These are phyloP conservation scores for Chromis chromis DNA, from an alignment of 2,797 vertebrate species.

Conservation along the genomic window DNA sequence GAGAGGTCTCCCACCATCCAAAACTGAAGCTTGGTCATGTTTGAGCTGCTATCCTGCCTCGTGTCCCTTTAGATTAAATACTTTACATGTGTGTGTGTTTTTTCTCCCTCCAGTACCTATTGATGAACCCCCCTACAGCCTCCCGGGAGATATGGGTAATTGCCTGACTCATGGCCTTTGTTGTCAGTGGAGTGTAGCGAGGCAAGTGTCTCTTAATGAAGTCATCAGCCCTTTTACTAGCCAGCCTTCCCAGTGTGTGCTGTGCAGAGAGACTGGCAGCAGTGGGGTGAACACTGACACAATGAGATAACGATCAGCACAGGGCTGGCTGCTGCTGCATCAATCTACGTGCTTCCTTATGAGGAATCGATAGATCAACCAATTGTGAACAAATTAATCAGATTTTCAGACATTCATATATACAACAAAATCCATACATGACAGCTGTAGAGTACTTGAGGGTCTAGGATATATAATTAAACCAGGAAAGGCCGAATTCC, in stretches of 20 bases:
- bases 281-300: neutral
- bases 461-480: neutral
- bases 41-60: neutral
- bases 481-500: neutral
- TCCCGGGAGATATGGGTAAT: conserved; percentile 46
- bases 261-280: neutral
- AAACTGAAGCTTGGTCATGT: conserved; percentile 13
- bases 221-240: conserved; percentile 40
- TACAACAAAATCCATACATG: too few species aligned
- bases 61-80: conserved; percentile 2
- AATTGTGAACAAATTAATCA: too few species aligned
- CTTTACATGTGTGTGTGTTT: conserved; percentile 4
- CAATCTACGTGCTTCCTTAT: conserved; percentile 1
- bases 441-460: too few species aligned
- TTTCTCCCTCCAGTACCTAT: neutral
- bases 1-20: neutral
- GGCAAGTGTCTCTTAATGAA: conserved; percentile 60
- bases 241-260: neutral
- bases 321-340: neutral
- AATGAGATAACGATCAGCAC: neutral
- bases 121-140: conserved; percentile 27
- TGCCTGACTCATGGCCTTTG: conserved; percentile 57
- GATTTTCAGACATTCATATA: too few species aligned
- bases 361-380: neutral
- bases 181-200: conserved; percentile 41